Percentiles rank a stretch among this genome's conserved stretches.
These are phyloP conservation scores for Xestobium rufovillosum DNA, from an alignment of 2,888 invertebrate species.

Conservation along the genomic window DNA sequence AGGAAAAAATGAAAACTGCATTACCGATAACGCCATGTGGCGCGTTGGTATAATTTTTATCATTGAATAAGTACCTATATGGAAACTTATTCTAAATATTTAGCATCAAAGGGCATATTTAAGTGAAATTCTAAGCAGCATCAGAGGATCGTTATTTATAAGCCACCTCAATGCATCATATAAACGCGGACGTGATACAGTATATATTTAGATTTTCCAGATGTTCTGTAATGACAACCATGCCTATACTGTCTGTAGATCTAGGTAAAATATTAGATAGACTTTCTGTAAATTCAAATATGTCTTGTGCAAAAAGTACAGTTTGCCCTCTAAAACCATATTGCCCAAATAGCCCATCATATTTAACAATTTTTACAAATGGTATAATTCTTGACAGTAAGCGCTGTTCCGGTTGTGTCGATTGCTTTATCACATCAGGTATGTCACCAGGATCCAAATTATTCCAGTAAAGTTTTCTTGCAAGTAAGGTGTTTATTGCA, in stretches of 20 bases:
- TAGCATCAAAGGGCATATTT: too few species aligned
- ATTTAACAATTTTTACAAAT: conserved; percentile 19
- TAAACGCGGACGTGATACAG: not conserved
- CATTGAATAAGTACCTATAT: too few species aligned
- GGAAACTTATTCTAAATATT: too few species aligned
- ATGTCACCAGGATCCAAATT: conserved; percentile 19
- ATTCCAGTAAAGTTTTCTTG: conserved; percentile 18
- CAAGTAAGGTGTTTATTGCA: conserved; percentile 6
- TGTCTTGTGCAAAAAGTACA: conserved; percentile 17
- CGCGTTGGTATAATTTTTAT: too few species aligned
- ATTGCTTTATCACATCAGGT: conserved; percentile 14
- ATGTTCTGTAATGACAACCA: conserved; percentile 4
- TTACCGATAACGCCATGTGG: too few species aligned
- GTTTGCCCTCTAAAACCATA: conserved; percentile 19
- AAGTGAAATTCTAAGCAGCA: too few species aligned
- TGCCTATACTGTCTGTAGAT: conserved; percentile 3
- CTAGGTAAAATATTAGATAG: conserved; percentile 5
- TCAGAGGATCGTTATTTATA: too few species aligned
- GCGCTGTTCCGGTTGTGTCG: conserved; percentile 15
- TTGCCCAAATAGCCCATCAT: conserved; percentile 18
- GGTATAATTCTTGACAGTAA: conserved; percentile 16
- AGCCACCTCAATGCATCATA: too few species aligned
- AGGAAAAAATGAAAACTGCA: too few species aligned
- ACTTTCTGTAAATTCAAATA: conserved; percentile 12
- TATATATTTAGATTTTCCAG: conserved; percentile 4